Evolutionary conservation across 2,888 invertebrate genomes (phyloP), one percentile per base, ranked within the genome.

Genomic region (Andrena haemorrhoa): DNA sequence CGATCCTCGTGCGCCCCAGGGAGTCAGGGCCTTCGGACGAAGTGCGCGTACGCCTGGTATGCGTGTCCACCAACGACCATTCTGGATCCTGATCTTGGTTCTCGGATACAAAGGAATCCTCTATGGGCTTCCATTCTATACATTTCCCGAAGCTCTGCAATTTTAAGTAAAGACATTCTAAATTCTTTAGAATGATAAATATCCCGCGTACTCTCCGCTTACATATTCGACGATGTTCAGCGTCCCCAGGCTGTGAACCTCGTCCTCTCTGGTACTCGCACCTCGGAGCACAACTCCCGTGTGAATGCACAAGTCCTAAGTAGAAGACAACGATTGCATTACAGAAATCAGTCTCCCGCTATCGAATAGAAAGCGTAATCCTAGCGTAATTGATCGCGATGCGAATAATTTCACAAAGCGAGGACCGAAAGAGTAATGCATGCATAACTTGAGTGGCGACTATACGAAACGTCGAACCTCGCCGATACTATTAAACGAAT

Each of bases 91-190:
- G 97, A 91, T 97, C 97, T 90, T 97, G 97, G 1, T 96, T 96
- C 86, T 97, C 97, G 0, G 96, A 96, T 87, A 97, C 97, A 16
- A 97, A 96, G 63, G 96, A 97, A 84, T 97, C 95, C 92, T 97
- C 97, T 81, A 96, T 96, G 0, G 97, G 97, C 91, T 97, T 96
- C 98, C 98, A 98, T 93, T 98, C 98, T 72, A 98, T 96, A 86
- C 95, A 96, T 83, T 96, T 95, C n/a, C 95, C 95, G 87, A 93
- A 94, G 88, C 91, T 94, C 95, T 95, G 84, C 2, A 89, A 87
- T 74, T 41, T 78, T 70, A 33, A 80, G 78, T 26, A 76, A 51
- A 51, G 47, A 56, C 41, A 61, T 16, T 61, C 1, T 12, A 51
- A 75, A 41, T 61, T 26, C 33, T 65, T 64, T 47, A 68, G 53